Evolutionary conservation across 2,113 vertebrate genomes (phyloP).

Genomic region (Empidonax traillii): DNA sequence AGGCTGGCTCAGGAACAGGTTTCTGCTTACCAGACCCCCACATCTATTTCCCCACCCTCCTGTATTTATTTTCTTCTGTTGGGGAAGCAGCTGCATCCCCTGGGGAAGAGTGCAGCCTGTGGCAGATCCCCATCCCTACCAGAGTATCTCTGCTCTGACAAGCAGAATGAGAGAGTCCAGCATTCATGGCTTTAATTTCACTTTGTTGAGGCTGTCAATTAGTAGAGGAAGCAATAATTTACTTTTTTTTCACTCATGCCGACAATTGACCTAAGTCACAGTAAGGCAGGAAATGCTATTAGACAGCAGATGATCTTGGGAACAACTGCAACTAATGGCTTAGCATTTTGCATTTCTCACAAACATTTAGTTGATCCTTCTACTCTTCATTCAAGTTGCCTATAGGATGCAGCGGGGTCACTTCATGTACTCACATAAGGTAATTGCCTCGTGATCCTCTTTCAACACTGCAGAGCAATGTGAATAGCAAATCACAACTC

Average conservation of each 20-base stretch:
- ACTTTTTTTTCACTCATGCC: not conserved
- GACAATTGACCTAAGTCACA: not conserved
- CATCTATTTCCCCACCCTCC: not conserved
- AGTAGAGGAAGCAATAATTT: not conserved
- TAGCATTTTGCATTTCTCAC: conserved; percentile 1
- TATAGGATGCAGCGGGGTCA: not conserved
- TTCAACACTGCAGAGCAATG: not conserved
- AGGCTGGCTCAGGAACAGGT: not conserved
- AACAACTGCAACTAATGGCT: not conserved
- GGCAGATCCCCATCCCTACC: not conserved
- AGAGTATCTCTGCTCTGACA: not conserved
- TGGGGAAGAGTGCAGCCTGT: not conserved
- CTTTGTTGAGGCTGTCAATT: not conserved
- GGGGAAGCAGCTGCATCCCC: not conserved
- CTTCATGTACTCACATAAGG: not conserved
- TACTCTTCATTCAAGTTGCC: not conserved
- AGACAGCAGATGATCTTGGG: not conserved
- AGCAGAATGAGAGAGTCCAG: not conserved
- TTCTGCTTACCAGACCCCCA: not conserved
- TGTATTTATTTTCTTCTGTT: not conserved
- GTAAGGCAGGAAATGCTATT: conserved; percentile 2
- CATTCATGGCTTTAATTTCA: not conserved
- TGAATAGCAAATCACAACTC: not conserved
- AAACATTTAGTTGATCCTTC: not conserved
- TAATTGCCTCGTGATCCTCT: not conserved